These are phyloP conservation scores for Sorex araneus DNA, from an alignment of 2,113 vertebrate genomes.

Conservation along the genomic window DNA sequence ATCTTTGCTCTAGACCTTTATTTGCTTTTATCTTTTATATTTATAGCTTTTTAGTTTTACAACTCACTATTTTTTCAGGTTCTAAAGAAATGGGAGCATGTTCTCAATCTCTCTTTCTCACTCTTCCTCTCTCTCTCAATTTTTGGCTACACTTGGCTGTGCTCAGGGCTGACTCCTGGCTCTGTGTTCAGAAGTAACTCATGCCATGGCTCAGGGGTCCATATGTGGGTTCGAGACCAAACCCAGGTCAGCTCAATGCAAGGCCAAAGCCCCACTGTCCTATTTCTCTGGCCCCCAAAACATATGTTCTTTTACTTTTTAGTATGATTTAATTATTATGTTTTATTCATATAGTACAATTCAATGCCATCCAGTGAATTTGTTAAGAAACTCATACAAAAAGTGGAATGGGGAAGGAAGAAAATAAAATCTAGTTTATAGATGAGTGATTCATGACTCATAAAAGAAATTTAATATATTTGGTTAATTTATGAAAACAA, in stretches of 20 bases:
- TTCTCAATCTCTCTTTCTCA: background rate
- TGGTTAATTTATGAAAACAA: background rate
- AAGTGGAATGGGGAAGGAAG: background rate
- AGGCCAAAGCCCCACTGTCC: too few relatives aligned
- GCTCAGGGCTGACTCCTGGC: too few relatives aligned
- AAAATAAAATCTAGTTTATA: background rate
- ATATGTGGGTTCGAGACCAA: too few relatives aligned
- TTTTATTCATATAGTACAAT: background rate
- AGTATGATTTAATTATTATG: background rate
- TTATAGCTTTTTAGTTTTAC: background rate
- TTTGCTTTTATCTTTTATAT: background rate
- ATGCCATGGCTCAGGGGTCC: too few relatives aligned
- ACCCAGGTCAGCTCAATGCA: too few relatives aligned
- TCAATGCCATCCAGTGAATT: background rate
- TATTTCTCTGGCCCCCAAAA: too few relatives aligned
- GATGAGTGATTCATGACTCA: background rate
- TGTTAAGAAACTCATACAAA: background rate
- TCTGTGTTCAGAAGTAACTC: too few relatives aligned
- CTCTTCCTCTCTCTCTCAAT: too few relatives aligned
- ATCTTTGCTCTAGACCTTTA: background rate
- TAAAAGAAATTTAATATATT: background rate
- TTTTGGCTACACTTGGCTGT: too few relatives aligned
- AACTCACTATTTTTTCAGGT: background rate
- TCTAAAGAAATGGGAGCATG: background rate
- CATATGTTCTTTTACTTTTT: too few relatives aligned